Percentiles rank a stretch among this genome's conserved stretches.
These are phyloP conservation scores for human DNA, from an alignment of 2,113 vertebrate species.

Conservation along the genomic window GRCh38 chrX:106749501-106750000, in stretches of 20 bases:
- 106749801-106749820: not conserved
- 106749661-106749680: not conserved
- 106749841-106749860: too few relatives aligned
- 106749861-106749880: too few relatives aligned
- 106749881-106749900: not conserved
- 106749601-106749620: not conserved
- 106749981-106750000: not conserved
- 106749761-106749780: not conserved
- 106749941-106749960: conserved; percentile 15
- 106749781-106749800: not conserved
- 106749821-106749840: too few relatives aligned
- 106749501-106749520: not conserved
- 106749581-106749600: not conserved
- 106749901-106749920: not conserved
- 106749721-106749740: not conserved
- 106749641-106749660: not conserved
- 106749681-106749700: not conserved
- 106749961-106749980: not conserved
- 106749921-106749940: not conserved
- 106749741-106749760: not conserved
- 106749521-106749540: not conserved
- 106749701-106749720: not conserved
- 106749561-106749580: conserved; percentile 30
- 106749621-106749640: not conserved
- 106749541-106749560: conserved; percentile 17